Conservation (phyloP, 2,888 invertebrate genomes). For the Parasteatoda lunata region DNA sequence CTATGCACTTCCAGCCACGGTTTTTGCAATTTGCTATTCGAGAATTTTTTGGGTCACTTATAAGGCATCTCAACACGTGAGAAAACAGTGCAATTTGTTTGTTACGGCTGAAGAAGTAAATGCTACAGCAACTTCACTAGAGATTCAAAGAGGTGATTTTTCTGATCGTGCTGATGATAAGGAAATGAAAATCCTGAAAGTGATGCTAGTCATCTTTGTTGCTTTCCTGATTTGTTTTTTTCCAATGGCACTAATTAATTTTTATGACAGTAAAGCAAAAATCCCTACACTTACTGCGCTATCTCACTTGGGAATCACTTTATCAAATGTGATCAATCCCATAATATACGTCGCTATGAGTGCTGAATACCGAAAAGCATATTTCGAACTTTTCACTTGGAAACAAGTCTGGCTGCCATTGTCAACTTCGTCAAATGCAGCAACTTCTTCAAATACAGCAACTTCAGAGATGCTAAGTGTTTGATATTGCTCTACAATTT, state of each 20-base stretch:
- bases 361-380: conserved; percentile 90
- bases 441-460: too few species aligned
- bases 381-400: conserved; percentile 73
- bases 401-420: too few species aligned
- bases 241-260: conserved; percentile 91
- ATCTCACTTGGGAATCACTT: conserved; percentile 89
- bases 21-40: conserved; percentile 86
- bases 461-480: too few species aligned
- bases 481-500: too few species aligned
- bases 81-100: background rate
- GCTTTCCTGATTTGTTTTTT: conserved; percentile 92
- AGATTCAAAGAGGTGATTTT: too few species aligned
- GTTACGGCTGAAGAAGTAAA: too few species aligned
- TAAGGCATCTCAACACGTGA: background rate
- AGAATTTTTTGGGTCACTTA: conserved; percentile 78
- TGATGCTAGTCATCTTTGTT: conserved; percentile 93
- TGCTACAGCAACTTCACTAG: too few species aligned
- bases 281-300: conserved; percentile 77
- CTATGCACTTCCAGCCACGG: conserved; percentile 86
- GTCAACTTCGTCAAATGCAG: too few species aligned
- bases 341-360: conserved; percentile 96
- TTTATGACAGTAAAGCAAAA: conserved; percentile 86
- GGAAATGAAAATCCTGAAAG: conserved; percentile 74
- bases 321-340: conserved; percentile 92
- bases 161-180: too few species aligned